Evolutionary conservation across 2,113 vertebrate genomes (phyloP), one percentile per base, ranked within the genome.

Genomic region (Alethe diademata): DNA sequence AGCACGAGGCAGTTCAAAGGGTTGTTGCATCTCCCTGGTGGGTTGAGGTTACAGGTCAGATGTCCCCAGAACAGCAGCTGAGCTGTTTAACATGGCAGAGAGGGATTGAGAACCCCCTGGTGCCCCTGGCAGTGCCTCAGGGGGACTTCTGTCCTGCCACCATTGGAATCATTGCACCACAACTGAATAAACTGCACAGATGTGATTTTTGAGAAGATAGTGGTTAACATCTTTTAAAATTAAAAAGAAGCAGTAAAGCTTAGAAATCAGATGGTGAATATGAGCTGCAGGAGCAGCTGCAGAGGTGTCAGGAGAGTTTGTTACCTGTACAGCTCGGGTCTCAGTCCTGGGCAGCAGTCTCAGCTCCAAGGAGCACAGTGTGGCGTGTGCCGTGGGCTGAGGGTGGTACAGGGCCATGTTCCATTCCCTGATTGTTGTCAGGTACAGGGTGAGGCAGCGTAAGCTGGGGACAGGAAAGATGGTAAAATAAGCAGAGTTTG

Each of bases 161-260:
- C 0, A 0, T 18, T 1, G 2, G 45, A 70, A 29, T 56, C 24
- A 5, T 51, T 25, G 22, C 43, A 28, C 4, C 4, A 12, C 14
- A 29, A 6, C 60, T 57, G 24, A 45, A 51, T 26, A 28, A 56
- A 54, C 33, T 1, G 22, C 1, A 1, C 38, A 7, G 33, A 47
- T 58, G 58, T 57, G 36, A 43, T 65, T 75, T 28, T 75, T 35
- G 50, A 61, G n/a, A n/a, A 86, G 58, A 19, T 31, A 24, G 0
- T 16, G 33, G 6, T 54, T 57, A 61, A 42, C 26, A 7, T 83
- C 16, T 54, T 54, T 33, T 12, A 23, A 45, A 36, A 29, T 69
- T 2, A 38, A 40, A 64, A 65, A 65, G n/a, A 26, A 25, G 4
- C 35, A 12, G 38, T 33, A 11, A 47, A 86, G 40, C 38, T 42